These are phyloP conservation scores for Ectropis grisescens DNA, from an alignment of 1,140 invertebrate genomes.

Conservation along the genomic window DNA sequence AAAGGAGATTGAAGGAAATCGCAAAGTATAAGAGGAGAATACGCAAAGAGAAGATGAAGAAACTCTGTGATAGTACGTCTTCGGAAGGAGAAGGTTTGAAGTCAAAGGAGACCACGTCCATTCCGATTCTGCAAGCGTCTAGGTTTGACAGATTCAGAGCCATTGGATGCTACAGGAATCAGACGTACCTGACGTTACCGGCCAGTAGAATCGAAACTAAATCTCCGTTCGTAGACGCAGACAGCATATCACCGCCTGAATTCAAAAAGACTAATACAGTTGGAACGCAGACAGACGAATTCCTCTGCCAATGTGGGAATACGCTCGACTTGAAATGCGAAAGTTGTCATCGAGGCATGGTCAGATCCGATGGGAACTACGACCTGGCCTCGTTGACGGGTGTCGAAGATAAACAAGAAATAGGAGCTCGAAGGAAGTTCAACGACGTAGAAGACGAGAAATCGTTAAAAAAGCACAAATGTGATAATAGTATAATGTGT, in stretches of 20 bases:
- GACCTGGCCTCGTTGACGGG: conserved; percentile 36
- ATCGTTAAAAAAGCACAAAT: conserved; percentile 56
- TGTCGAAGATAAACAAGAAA: too few species aligned
- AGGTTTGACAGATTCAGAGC: conserved; percentile 59
- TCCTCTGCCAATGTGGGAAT: conserved; percentile 46
- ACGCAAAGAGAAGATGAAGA: conserved; percentile 58
- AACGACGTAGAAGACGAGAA: conserved; percentile 39
- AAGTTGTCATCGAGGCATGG: conserved; percentile 34
- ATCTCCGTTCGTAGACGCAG: conserved; percentile 36
- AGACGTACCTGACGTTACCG: conserved; percentile 52
- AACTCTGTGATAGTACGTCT: conserved; percentile 48
- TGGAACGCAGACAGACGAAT: conserved; percentile 56
- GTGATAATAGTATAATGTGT: conserved; percentile 66
- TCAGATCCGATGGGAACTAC: conserved; percentile 50
- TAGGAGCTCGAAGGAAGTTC: conserved; percentile 29
- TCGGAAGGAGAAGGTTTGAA: conserved; percentile 44
- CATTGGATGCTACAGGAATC: conserved; percentile 60
- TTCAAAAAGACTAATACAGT: conserved; percentile 52
- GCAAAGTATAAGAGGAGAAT: conserved; percentile 59
- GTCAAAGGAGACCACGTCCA: conserved; percentile 52
- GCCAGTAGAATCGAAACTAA: conserved; percentile 41
- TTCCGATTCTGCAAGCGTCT: conserved; percentile 63
- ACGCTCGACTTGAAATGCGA: conserved; percentile 33
- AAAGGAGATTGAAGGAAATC: conserved; percentile 51
- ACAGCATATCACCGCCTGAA: conserved; percentile 34